A percentile compares a stretch with the other conserved stretches of the same genome.
Conservation (phyloP, 2,888 invertebrate genomes). For the Neoascia interrupta region DNA sequence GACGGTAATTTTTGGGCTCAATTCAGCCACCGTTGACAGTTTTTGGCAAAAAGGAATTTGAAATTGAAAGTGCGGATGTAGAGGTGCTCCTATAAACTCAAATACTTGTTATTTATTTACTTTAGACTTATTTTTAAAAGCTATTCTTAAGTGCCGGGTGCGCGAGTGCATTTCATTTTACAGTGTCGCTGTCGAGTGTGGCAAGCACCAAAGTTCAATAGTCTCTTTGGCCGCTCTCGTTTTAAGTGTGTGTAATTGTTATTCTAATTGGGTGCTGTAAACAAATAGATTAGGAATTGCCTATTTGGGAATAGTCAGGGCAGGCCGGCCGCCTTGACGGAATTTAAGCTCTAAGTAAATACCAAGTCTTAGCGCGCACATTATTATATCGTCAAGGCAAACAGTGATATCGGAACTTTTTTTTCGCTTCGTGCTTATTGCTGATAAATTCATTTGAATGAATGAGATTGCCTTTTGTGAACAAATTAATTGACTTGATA, state of each 20-base stretch:
- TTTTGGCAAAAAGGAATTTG: too few species aligned
- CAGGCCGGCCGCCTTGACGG: constrained; percentile 26
- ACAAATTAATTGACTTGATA: constrained; percentile 51
- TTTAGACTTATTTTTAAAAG: constrained; percentile 50
- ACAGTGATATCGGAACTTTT: constrained; percentile 38
- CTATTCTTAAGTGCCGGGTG: constrained; percentile 29
- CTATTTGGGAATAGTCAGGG: constrained; percentile 18
- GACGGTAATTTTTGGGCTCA: constrained; percentile 10
- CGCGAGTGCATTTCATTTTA: too few species aligned
- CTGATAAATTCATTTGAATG: constrained; percentile 57
- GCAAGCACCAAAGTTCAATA: constrained; percentile 29
- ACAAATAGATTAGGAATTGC: constrained; percentile 21
- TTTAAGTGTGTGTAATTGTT: constrained; percentile 47
- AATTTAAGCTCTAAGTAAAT: constrained; percentile 2
- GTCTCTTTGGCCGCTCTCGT: constrained; percentile 14
- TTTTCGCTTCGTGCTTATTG: too few species aligned
- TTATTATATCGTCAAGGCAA: too few species aligned
- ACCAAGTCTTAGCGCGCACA: constrained; percentile 8
- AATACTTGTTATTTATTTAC: constrained; percentile 35
- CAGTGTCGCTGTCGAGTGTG: too few species aligned
- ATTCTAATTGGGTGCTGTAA: constrained; percentile 52
- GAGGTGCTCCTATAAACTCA: too few species aligned
- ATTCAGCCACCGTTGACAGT: not conserved
- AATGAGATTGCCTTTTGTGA: constrained; percentile 55
- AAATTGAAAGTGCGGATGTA: too few species aligned